Base-by-base conservation (phyloP, 2,113 vertebrate genomes). In the Felis catus region DNA sequence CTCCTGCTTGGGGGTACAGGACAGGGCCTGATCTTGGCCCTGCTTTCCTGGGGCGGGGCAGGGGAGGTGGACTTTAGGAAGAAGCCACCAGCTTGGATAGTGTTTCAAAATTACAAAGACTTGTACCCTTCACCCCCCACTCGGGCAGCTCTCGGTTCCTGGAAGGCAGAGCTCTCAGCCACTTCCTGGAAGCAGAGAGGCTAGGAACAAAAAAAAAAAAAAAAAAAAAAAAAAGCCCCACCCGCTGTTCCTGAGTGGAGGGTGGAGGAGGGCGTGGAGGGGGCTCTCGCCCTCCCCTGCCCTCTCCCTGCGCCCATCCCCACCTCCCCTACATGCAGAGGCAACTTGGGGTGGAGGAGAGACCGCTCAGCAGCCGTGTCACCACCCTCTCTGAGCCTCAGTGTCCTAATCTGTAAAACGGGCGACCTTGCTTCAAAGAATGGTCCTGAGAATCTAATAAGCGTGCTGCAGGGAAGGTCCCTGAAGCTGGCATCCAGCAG, bases 111-210 rank as follows among this genome's bases (percentile, higher is more conserved):
- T 48, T 18, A 9, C 29, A 25, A 70, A 51, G 27, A 7, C 9
- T 3, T 3, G 1, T 14, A n/a, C 7, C 16, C 7, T 1, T 16
- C 55, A 55, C 55, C n/a, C 66, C 68, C 73, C 15, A 4, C 51
- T 58, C 4, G 21, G 91, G 66, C 29, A 58, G 70, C n/a, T 58
- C 82, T 58, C 4, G 0, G 76, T 97, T 97, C 86, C 87, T 90
- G 90, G 97, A 97, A 97, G 95, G 63, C 73, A 58, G 41, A 87
- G 61, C 51, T 63, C 71, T 89, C 21, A 29, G 93, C 53, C 90
- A 96, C 94, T 97, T 98, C 95, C 97, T 82, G 94, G 66, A 92
- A 63, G 39, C 36, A 3, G 68, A 66, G 31, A n/a, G 53, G 71
- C 25, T 4, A n/a, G 70, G 15, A 45, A 16, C 66, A 45, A 4